Conservation (phyloP, 1,140 invertebrate species). For the Drosophila cardini region DNA sequence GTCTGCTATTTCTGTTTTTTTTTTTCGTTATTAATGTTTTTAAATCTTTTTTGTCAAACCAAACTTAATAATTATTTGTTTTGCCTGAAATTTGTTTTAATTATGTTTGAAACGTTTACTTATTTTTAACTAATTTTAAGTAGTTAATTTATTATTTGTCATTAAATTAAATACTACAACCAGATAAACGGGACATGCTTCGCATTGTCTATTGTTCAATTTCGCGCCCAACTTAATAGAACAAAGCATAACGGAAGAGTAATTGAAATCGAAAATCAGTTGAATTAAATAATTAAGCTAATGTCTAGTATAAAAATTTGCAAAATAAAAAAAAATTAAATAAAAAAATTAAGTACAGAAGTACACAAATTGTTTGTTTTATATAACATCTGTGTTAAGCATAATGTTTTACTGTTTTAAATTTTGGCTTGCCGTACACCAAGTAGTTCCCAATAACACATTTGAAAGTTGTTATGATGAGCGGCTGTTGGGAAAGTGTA, state of each 20-base stretch:
- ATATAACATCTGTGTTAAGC: constrained; percentile 7
- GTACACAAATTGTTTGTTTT: constrained; percentile 42
- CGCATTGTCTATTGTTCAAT: neutral
- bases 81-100: constrained; percentile 77
- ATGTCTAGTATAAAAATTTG: constrained; percentile 72
- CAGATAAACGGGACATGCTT: constrained; percentile 15
- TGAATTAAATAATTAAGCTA: constrained; percentile 68
- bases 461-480: constrained; percentile 57
- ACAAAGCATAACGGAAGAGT: constrained; percentile 34
- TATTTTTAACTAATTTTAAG: constrained; percentile 84
- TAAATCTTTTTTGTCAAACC: constrained; percentile 57
- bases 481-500: constrained; percentile 25
- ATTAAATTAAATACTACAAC: constrained; percentile 35
- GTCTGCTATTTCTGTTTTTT: constrained; percentile 8
- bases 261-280: constrained; percentile 48
- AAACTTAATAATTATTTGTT: constrained; percentile 65
- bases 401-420: neutral
- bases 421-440: constrained; percentile 45
- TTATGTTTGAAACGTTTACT: constrained; percentile 63
- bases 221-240: neutral
- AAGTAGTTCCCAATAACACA: constrained; percentile 54
- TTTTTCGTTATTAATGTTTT: constrained; percentile 28
- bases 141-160: constrained; percentile 82
- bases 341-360: constrained; percentile 49
- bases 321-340: constrained; percentile 47